Conservation (phyloP, 2,113 vertebrate genomes). For the Eupsittula cactorum region DNA sequence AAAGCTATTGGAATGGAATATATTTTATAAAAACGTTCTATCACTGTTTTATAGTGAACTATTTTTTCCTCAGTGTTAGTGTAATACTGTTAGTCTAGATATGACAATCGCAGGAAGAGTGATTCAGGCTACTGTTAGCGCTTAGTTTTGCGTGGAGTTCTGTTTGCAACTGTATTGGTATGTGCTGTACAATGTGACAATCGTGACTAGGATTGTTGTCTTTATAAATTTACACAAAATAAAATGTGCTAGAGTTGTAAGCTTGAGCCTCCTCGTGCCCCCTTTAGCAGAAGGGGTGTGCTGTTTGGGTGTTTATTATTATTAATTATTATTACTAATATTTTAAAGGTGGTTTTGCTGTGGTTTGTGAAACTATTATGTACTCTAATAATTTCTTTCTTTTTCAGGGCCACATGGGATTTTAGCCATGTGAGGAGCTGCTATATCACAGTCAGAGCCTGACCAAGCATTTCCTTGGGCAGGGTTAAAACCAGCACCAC, state of each 20-base stretch:
- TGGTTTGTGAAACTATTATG: background rate
- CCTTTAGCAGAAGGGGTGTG: background rate
- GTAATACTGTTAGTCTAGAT: conserved; percentile 67
- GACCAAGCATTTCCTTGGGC: background rate
- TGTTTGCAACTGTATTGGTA: conserved; percentile 56
- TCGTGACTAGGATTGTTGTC: conserved; percentile 69
- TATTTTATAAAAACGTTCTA: conserved; percentile 79
- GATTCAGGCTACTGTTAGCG: conserved; percentile 43
- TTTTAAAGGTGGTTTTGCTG: background rate
- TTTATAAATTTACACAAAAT: conserved; percentile 71
- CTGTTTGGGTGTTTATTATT: background rate
- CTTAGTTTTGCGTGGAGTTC: conserved; percentile 56
- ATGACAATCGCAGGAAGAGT: conserved; percentile 72
- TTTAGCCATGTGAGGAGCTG: background rate
- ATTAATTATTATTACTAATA: background rate
- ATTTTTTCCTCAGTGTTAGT: conserved; percentile 71
- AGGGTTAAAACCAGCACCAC: background rate
- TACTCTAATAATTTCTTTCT: background rate
- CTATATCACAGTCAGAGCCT: background rate
- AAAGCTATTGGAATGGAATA: conserved; percentile 78
- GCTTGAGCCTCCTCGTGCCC: background rate
- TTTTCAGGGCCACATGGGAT: background rate
- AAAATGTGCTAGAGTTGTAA: conserved; percentile 74
- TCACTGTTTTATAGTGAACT: conserved; percentile 79
- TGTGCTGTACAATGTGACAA: conserved; percentile 72